These are phyloP conservation scores for Pristis pectinata DNA, from an alignment of 2,797 vertebrate genomes.

Conservation along the genomic window DNA sequence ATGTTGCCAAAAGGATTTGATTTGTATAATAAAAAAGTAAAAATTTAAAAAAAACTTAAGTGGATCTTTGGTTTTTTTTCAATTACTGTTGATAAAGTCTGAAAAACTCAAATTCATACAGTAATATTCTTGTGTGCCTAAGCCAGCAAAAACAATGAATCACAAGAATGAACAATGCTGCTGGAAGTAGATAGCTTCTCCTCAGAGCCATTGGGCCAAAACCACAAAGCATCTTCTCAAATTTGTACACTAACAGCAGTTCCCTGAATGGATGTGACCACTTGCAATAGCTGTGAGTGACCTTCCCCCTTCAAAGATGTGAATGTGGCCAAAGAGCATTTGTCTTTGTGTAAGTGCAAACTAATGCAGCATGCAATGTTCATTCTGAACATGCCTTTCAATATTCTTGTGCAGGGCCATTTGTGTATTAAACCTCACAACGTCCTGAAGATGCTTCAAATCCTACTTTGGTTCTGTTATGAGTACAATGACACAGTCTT, in stretches of 20 bases:
- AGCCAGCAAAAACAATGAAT: no score
- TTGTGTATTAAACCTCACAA: no score
- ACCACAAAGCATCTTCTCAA: not conserved
- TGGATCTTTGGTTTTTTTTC: no score
- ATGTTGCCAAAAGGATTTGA: no score
- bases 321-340: not conserved
- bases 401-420: not conserved
- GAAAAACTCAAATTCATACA: no score
- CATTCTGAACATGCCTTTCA: not conserved
- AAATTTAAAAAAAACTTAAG: no score
- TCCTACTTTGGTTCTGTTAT: not conserved
- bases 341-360: not conserved
- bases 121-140: no score
- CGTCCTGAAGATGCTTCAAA: not conserved
- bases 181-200: no score
- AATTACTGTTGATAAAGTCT: no score
- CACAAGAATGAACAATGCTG: no score
- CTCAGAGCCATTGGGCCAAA: not conserved
- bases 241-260: not conserved
- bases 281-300: not conserved
- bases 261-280: no score
- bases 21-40: no score
- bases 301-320: not conserved
- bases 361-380: not conserved
- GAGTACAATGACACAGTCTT: not conserved